A percentile compares a stretch with the other conserved stretches of the same genome.
These are phyloP conservation scores for Tachina grossa DNA, from an alignment of 2,888 invertebrate genomes.

Conservation along the genomic window DNA sequence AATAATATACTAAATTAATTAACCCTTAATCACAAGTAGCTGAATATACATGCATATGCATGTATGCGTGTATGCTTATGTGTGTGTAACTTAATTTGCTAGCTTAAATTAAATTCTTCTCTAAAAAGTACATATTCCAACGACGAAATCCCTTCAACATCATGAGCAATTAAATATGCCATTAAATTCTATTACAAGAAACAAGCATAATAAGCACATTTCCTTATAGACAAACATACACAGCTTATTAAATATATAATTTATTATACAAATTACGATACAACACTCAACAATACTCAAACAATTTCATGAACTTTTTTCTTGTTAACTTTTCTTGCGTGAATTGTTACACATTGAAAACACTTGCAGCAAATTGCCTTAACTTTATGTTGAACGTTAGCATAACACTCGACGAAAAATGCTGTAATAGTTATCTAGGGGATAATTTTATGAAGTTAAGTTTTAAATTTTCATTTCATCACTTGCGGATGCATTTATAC, in stretches of 20 bases:
- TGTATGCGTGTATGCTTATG: too few species aligned
- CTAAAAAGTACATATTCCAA: constrained; percentile 2
- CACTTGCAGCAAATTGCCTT: constrained; percentile 9
- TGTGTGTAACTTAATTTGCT: not conserved
- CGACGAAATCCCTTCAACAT: constrained; percentile 28
- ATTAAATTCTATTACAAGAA: constrained; percentile 53
- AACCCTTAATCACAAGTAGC: too few species aligned
- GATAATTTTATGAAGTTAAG: too few species aligned
- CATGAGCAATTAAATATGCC: constrained; percentile 42
- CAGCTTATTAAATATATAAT: constrained; percentile 36
- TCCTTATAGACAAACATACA: not conserved
- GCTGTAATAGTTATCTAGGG: not conserved
- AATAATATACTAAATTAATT: too few species aligned
- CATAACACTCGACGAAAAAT: not conserved
- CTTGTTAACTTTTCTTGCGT: constrained; percentile 34
- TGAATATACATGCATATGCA: too few species aligned
- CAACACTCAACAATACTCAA: constrained; percentile 39
- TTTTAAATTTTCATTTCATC: too few species aligned
- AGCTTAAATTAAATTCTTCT: not conserved
- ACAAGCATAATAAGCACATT: not conserved
- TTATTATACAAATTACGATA: constrained; percentile 12
- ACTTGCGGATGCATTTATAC: too few species aligned
- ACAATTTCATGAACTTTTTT: constrained; percentile 30
- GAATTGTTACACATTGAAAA: constrained; percentile 41
- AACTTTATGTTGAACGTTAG: not conserved